Evolutionary conservation across 2,113 vertebrate species (phyloP).

Genomic region (Empidonax alnorum): DNA sequence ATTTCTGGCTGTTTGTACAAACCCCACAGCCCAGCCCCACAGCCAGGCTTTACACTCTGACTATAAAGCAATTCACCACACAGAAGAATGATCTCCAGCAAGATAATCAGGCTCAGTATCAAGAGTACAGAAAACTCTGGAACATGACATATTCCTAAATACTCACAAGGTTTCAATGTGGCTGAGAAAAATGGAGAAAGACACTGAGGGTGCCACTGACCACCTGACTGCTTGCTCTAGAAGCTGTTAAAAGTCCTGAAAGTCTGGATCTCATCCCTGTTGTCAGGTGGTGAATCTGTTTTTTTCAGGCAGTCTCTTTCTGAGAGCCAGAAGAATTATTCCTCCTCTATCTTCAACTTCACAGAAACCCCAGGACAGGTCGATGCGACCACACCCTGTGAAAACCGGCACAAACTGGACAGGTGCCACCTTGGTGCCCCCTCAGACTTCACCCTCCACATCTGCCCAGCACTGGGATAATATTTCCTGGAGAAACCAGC

Average conservation of each 20-base stretch:
- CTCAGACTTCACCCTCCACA: neutral
- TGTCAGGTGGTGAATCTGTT: neutral
- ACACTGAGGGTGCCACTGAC: neutral
- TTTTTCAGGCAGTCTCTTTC: neutral
- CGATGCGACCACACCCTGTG: no score
- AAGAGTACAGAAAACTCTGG: neutral
- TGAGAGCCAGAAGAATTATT: neutral
- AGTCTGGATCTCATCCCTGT: fast-evolving
- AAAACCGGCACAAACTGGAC: neutral
- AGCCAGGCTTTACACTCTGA: neutral
- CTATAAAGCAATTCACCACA: neutral
- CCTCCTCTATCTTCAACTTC: neutral
- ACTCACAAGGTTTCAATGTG: neutral
- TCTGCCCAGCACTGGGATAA: fast-evolving
- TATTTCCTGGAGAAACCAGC: neutral
- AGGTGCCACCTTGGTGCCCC: neutral
- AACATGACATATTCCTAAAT: neutral
- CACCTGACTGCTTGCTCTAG: neutral
- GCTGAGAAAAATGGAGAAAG: neutral
- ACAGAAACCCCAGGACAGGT: neutral
- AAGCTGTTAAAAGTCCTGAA: neutral
- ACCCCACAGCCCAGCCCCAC: neutral
- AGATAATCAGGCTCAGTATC: neutral
- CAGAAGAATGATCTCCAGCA: neutral
- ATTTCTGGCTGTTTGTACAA: neutral